Conservation (phyloP, 2,888 invertebrate species). For the Heliconius ismenius region DNA sequence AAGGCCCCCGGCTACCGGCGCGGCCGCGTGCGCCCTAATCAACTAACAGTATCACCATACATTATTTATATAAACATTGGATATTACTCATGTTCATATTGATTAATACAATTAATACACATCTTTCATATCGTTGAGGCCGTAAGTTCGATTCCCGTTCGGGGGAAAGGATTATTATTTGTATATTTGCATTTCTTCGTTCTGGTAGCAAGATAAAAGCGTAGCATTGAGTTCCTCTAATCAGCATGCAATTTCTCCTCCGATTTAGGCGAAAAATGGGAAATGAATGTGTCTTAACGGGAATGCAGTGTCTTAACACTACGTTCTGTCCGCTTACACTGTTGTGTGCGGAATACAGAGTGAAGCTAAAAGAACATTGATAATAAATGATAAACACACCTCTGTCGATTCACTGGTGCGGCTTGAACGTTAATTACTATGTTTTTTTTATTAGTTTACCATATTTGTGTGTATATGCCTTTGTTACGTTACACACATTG, state of each 20-base stretch:
- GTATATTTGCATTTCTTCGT: too few relatives aligned
- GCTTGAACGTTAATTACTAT: constrained; percentile 25
- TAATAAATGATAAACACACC: constrained; percentile 19
- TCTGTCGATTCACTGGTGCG: constrained; percentile 24
- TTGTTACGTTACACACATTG: constrained; percentile 1
- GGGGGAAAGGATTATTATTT: too few relatives aligned
- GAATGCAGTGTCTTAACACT: too few relatives aligned
- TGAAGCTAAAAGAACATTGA: neutral
- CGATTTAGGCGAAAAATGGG: too few relatives aligned
- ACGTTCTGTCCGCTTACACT: too few relatives aligned
- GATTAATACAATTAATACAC: constrained; percentile 22
- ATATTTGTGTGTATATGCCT: constrained; percentile 25
- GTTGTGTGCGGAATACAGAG: too few relatives aligned
- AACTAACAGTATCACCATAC: constrained; percentile 56
- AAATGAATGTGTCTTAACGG: too few relatives aligned
- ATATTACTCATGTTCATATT: constrained; percentile 42
- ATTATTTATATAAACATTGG: constrained; percentile 38
- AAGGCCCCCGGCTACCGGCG: constrained; percentile 64
- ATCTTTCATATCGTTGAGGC: too few relatives aligned
- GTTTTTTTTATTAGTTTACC: constrained; percentile 33
- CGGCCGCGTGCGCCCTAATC: constrained; percentile 57
- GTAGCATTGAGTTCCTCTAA: too few relatives aligned
- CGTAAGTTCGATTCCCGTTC: too few relatives aligned
- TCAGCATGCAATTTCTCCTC: too few relatives aligned
- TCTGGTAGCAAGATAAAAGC: too few relatives aligned